A percentile compares a stretch with the other conserved stretches of the same genome.
Evolutionary conservation across 2,113 vertebrate genomes (phyloP).

Genomic region (Phrynosoma blainvillii): DNA sequence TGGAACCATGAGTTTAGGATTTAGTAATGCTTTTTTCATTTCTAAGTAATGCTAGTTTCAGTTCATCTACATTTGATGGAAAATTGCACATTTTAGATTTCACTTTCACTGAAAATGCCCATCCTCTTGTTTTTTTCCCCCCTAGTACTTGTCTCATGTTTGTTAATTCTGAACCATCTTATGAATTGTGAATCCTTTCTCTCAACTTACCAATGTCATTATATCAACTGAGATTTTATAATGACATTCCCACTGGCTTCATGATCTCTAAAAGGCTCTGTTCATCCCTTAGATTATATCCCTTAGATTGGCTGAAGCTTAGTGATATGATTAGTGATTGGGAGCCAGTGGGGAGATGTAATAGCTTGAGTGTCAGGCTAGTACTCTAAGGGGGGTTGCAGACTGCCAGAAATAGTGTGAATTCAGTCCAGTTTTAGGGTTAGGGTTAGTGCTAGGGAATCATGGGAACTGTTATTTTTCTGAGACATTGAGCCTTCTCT

Average conservation of each 20-base stretch:
- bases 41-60: neutral
- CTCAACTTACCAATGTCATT: too few species aligned
- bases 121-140: neutral
- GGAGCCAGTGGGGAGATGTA: neutral
- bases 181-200: neutral
- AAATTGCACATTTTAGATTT: neutral
- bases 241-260: neutral
- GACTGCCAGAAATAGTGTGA: too few species aligned
- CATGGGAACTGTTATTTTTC: too few species aligned
- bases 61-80: neutral
- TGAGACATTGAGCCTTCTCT: too few species aligned
- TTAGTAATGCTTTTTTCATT: neutral
- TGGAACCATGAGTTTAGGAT: neutral
- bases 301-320: neutral
- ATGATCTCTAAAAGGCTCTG: neutral
- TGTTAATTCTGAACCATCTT: neutral
- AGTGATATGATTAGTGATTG: neutral
- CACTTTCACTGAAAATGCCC: neutral
- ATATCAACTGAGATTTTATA: neutral
- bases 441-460: too few species aligned
- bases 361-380: too few species aligned
- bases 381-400: too few species aligned
- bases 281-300: neutral
- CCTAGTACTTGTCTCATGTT: too few species aligned
- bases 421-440: too few species aligned